Evolutionary conservation across 2,113 vertebrate genomes (phyloP).

Genomic region (Xenopus borealis): DNA sequence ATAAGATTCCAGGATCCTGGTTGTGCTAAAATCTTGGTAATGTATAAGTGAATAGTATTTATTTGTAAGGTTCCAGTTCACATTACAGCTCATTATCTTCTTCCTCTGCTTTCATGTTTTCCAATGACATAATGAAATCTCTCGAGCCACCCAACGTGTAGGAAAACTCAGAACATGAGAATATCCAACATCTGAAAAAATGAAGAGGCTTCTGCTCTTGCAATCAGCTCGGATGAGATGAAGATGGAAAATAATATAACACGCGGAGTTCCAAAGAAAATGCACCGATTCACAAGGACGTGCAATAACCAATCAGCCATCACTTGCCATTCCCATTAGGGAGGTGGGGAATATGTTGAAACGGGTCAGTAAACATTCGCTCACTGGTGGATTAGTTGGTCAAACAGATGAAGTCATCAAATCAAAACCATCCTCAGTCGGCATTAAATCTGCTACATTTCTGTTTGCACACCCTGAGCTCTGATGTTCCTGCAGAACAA

Average conservation of each 20-base stretch:
- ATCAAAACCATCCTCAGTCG: constrained; percentile 15
- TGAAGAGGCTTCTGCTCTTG: neutral
- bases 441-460: constrained; percentile 1
- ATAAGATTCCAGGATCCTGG: too few species aligned
- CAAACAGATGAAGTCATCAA: constrained; percentile 38
- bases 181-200: too few species aligned
- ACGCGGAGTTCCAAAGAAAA: neutral
- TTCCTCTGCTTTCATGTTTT: too few species aligned
- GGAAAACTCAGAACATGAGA: too few species aligned
- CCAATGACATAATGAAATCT: too few species aligned
- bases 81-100: too few species aligned
- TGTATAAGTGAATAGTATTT: too few species aligned
- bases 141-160: too few species aligned
- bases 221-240: neutral
- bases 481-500: neutral
- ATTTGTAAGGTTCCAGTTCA: too few species aligned
- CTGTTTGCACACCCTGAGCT: neutral
- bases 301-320: neutral
- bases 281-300: too few species aligned
- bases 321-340: neutral
- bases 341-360: neutral
- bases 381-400: constrained; percentile 34
- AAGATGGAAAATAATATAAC: neutral
- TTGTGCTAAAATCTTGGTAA: too few species aligned
- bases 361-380: constrained; percentile 33